phyloP scores from a whole-genome alignment of 2,113 vertebrate genomes.

The Albula glossodonta region DNA sequence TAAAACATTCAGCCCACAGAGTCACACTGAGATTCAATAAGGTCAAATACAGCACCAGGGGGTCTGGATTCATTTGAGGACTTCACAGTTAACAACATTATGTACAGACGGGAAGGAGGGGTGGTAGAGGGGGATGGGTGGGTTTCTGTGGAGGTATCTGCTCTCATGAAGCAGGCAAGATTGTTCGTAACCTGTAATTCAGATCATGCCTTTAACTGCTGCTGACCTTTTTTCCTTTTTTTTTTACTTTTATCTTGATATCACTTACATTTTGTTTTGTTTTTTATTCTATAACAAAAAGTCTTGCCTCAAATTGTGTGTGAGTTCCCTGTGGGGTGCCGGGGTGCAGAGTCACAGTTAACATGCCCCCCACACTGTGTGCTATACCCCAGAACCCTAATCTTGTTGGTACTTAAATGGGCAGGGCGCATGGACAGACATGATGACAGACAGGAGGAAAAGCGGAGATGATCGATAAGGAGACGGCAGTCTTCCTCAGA shows the following conservation, averaged over 20 bases:
- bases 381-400: too few relatives aligned
- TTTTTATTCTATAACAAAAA: too few relatives aligned
- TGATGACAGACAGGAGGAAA: neutral
- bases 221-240: too few relatives aligned
- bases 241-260: neutral
- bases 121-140: neutral
- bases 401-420: too few relatives aligned
- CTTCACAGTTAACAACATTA: conserved; percentile 58
- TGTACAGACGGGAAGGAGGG: neutral
- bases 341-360: too few relatives aligned
- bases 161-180: too few relatives aligned
- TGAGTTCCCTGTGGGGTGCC: too few relatives aligned
- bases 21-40: neutral
- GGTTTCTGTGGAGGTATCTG: too few relatives aligned
- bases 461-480: neutral
- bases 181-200: too few relatives aligned
- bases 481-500: neutral
- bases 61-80: conserved; percentile 56
- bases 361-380: too few relatives aligned
- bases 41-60: neutral
- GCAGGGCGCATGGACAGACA: neutral
- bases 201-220: too few relatives aligned
- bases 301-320: too few relatives aligned
- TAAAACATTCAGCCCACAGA: neutral
- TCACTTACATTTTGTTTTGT: neutral